Evolutionary conservation across 2,888 invertebrate species (phyloP), one percentile per base, ranked within the genome.

Genomic region (Lydus trimaculatus): DNA sequence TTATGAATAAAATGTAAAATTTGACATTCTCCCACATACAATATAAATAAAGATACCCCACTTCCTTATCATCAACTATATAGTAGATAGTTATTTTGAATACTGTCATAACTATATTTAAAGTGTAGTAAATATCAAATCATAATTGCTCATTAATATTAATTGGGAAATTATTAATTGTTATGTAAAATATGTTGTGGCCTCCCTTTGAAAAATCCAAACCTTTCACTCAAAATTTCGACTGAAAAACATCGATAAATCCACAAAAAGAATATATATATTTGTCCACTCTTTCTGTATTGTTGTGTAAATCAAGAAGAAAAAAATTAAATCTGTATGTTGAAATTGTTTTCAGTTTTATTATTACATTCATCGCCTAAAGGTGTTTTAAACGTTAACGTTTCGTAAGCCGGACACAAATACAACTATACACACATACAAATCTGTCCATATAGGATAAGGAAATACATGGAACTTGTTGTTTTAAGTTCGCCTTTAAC

Each of bases 301-400:
- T 9, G 48, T 48, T 48, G 48, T 48, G 13, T 11, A 20, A 20
- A 20, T 2, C 20, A 20, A 2, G 20, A 17, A 48, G 20, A 39
- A 43, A 17, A 17, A 7, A 43, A 17, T 17, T 43, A n/a, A 43
- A n/a, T 43, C 20, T 48, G 20, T 48, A 9, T 48, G 48, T 48
- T 48, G 48, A 48, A 48, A 48, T 23, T 48, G 48, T 48, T 48
- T 20, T 48, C 48, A 48, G 48, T 48, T 43, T 33, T 3, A n/a
- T n/a, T 48, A 48, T 48, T 48, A 48, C 48, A 48, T 48, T 48
- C 20, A 48, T 48, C 48, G 48, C 48, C 48, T 48, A 1, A 48
- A 20, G 48, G 20, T 20, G 48, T n/a, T 48, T 48, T n/a, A n/a
- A 48, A 48, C 11, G 48, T 17, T 20, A 48, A 48, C n/a, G 48